Conservation (phyloP, 1,140 invertebrate species). For the Orius laevigatus region DNA sequence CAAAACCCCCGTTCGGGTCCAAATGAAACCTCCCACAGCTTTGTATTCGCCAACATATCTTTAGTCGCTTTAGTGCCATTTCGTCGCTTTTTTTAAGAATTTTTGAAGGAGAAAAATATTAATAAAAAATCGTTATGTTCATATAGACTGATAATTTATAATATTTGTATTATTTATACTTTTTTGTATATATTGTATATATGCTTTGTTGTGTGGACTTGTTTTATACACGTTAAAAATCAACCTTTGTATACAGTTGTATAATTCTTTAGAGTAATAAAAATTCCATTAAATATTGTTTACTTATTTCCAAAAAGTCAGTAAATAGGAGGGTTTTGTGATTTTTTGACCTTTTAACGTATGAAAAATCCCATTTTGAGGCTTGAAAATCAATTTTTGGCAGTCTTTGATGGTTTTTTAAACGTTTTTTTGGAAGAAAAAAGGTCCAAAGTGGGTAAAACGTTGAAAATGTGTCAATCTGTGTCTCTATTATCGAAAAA, state of each 20-base stretch:
- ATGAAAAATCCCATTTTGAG: too few relatives aligned
- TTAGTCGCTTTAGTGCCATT: not conserved
- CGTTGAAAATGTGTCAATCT: too few relatives aligned
- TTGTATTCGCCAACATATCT: conserved; percentile 3
- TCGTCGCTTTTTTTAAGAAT: conserved; percentile 5
- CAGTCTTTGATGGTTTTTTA: too few relatives aligned
- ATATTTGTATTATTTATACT: conserved; percentile 7
- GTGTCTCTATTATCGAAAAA: too few relatives aligned
- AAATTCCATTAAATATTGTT: conserved; percentile 1
- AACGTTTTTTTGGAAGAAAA: too few relatives aligned
- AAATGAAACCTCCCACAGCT: conserved; percentile 3
- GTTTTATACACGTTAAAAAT: conserved; percentile 8
- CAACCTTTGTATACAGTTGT: conserved; percentile 9
- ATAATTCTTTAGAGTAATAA: conserved; percentile 11
- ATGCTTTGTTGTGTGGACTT: conserved; percentile 3
- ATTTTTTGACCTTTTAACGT: too few relatives aligned
- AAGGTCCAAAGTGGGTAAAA: too few relatives aligned
- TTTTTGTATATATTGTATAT: conserved; percentile 10
- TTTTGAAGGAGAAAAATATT: not conserved
- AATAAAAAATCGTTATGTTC: conserved; percentile 4
- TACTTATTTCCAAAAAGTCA: too few relatives aligned
- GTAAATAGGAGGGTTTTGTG: too few relatives aligned
- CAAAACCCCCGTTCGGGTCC: too few relatives aligned
- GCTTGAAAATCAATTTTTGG: too few relatives aligned
- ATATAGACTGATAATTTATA: conserved; percentile 12